A percentile compares a stretch with the other conserved stretches of the same genome.
Conservation (phyloP, 2,113 vertebrate genomes). For the Syrmaticus mikado region DNA sequence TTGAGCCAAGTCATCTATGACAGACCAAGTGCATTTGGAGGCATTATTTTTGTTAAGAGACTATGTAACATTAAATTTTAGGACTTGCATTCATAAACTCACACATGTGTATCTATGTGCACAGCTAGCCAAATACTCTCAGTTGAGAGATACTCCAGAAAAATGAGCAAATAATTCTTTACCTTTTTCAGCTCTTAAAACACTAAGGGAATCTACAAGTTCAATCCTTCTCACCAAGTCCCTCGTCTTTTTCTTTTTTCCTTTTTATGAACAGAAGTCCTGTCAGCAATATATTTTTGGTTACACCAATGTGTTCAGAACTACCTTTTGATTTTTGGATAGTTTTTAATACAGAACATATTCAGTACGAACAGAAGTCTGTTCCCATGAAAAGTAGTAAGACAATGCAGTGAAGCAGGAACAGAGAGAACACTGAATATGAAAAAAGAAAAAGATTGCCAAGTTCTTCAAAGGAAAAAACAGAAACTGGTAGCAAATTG, state of each 20-base stretch:
- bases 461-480: conserved; percentile 9
- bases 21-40: neutral
- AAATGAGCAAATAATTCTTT: neutral
- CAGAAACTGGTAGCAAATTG: neutral
- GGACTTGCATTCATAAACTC: neutral
- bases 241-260: neutral
- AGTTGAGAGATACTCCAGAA: neutral
- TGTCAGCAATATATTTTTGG: neutral
- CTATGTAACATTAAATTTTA: conserved; percentile 32
- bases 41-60: conserved; percentile 32
- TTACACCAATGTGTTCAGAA: neutral
- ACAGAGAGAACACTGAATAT: neutral
- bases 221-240: neutral
- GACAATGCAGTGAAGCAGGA: neutral
- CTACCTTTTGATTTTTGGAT: neutral
- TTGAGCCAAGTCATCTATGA: neutral
- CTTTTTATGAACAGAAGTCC: neutral
- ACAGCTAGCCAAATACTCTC: neutral
- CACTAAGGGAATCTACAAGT: neutral
- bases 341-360: neutral
- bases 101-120: neutral
- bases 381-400: neutral
- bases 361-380: neutral
- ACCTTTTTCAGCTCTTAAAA: neutral
- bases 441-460: neutral